phyloP scores from a whole-genome alignment of 2,888 invertebrate species.

The Meta bourneti region DNA sequence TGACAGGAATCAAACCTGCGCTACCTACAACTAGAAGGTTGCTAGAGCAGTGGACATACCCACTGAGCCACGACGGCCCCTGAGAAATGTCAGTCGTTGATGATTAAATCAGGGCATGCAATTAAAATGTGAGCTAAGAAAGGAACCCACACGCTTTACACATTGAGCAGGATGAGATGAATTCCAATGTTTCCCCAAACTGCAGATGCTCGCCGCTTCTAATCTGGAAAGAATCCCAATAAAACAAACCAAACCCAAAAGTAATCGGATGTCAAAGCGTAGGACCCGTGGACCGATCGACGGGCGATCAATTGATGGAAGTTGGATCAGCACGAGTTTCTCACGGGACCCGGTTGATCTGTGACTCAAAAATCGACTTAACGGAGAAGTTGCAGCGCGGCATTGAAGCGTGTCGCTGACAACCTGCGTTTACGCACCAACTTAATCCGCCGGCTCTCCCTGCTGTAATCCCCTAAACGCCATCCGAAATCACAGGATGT shows the following conservation, averaged over 20 bases:
- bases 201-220: no score
- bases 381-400: slow-evolving; percentile 21
- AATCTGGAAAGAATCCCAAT: no score
- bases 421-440: slow-evolving; percentile 59
- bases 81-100: no score
- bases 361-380: slow-evolving; percentile 60
- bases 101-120: no score
- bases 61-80: no score
- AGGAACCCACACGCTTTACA: no score
- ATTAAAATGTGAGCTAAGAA: no score
- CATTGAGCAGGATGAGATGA: no score
- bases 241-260: neutral
- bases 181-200: no score
- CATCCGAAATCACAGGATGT: slow-evolving; percentile 46
- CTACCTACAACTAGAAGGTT: no score
- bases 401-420: slow-evolving; percentile 56
- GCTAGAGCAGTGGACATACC: no score
- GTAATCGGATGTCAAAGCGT: neutral
- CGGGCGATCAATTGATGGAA: neutral
- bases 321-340: slow-evolving; percentile 11
- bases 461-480: slow-evolving; percentile 47
- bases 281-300: neutral
- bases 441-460: slow-evolving; percentile 53
- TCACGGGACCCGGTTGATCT: slow-evolving; percentile 57
- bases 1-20: no score